Percentiles rank a stretch among this genome's conserved stretches.
phyloP scores from a whole-genome alignment of 2,797 vertebrate genomes.

The Thamnophis elegans region DNA sequence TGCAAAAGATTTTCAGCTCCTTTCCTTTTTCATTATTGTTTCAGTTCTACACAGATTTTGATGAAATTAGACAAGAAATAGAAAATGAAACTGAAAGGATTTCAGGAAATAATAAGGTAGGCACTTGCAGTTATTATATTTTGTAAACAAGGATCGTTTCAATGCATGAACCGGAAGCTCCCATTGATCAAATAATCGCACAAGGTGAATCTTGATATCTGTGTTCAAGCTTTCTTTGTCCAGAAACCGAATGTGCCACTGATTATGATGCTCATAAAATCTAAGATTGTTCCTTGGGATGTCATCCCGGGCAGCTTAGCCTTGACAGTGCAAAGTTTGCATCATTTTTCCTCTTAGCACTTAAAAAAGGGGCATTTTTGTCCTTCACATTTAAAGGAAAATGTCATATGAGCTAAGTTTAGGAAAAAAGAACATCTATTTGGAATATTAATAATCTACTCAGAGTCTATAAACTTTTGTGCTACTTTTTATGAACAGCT shows the following conservation, averaged over 20 bases:
- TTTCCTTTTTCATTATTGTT: conserved; percentile 39
- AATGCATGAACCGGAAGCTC: not conserved
- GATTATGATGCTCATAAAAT: not conserved
- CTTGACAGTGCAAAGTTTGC: not conserved
- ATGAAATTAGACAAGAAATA: conserved; percentile 98
- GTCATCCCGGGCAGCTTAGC: not conserved
- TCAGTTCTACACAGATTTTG: conserved; percentile 94
- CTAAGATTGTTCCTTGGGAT: not conserved
- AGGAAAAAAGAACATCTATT: not conserved
- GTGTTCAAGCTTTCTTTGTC: not conserved
- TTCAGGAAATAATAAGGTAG: conserved; percentile 97
- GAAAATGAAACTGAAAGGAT: conserved; percentile 94
- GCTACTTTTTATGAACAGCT: not conserved
- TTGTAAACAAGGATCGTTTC: not conserved
- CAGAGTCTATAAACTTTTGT: not conserved
- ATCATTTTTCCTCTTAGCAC: not conserved
- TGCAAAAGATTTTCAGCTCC: not conserved
- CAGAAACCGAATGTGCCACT: not conserved
- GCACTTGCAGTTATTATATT: not conserved
- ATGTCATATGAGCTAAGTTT: not conserved
- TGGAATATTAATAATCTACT: not conserved
- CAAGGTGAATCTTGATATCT: not conserved
- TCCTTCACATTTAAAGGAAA: not conserved
- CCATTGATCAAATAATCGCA: not conserved
- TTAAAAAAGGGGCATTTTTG: not conserved